Conservation (phyloP, 2,113 vertebrate species). For the Carlito syrichta region DNA sequence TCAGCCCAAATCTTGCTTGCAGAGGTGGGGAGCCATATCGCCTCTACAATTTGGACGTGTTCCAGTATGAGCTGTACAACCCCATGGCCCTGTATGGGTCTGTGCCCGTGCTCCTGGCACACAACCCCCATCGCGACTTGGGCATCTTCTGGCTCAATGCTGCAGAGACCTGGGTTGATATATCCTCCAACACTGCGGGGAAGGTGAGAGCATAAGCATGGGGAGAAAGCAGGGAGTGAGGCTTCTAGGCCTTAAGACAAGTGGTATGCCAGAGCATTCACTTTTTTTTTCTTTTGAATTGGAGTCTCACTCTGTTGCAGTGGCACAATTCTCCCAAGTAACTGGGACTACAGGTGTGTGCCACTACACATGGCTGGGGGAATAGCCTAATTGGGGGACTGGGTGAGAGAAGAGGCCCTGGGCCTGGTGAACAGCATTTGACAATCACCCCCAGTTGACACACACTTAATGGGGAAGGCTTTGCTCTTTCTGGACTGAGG, state of each 20-base stretch:
- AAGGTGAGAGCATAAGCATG: slow-evolving; percentile 81
- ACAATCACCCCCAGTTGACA: neutral
- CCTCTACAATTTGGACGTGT: slow-evolving; percentile 95
- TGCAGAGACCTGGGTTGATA: slow-evolving; percentile 95
- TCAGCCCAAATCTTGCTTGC: neutral
- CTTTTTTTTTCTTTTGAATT: no score
- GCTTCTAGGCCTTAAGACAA: neutral
- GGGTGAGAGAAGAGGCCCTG: neutral
- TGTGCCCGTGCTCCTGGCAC: slow-evolving; percentile 92
- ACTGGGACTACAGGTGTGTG: no score
- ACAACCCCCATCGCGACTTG: slow-evolving; percentile 86
- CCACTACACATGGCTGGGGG: no score
- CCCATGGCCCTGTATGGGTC: slow-evolving; percentile 95
- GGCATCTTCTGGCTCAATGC: slow-evolving; percentile 97
- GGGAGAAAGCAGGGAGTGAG: neutral
- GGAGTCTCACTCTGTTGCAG: no score
- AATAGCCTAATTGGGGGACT: neutral
- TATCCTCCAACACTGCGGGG: slow-evolving; percentile 92
- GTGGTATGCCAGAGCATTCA: neutral
- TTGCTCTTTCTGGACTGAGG: neutral
- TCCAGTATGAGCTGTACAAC: slow-evolving; percentile 94
- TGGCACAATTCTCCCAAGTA: no score
- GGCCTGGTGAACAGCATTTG: neutral
- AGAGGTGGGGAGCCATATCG: slow-evolving; percentile 94
- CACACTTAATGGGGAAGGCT: neutral